Conservation (phyloP, 2,888 invertebrate species). For the Sphaerophoria taeniata region DNA sequence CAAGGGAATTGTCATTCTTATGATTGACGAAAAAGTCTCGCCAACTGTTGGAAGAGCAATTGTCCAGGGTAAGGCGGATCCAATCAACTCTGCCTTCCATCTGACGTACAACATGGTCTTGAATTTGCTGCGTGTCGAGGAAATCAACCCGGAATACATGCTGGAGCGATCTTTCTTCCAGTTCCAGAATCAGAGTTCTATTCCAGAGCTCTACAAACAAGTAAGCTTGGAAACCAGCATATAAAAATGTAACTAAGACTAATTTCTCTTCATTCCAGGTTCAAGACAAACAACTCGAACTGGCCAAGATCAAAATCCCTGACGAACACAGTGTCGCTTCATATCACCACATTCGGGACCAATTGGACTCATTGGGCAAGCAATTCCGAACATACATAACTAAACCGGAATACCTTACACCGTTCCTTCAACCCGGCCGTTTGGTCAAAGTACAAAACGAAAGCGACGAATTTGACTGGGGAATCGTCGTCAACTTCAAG, state of each 20-base stretch:
- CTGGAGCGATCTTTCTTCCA: slow-evolving; percentile 98
- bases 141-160: slow-evolving; percentile 99
- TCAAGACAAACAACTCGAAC: slow-evolving; percentile 86
- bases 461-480: slow-evolving; percentile 97
- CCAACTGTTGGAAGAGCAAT: slow-evolving; percentile 89
- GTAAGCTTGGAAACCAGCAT: slow-evolving; percentile 72
- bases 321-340: slow-evolving; percentile 90
- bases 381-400: slow-evolving; percentile 92
- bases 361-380: slow-evolving; percentile 88
- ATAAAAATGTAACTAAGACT: neutral
- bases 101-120: slow-evolving; percentile 99
- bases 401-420: slow-evolving; percentile 93
- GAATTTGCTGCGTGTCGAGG: slow-evolving; percentile 97
- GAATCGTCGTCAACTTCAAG: slow-evolving; percentile 96
- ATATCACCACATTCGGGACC: slow-evolving; percentile 93
- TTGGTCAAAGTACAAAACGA: slow-evolving; percentile 95
- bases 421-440: slow-evolving; percentile 97
- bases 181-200: slow-evolving; percentile 98
- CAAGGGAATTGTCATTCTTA: slow-evolving; percentile 98
- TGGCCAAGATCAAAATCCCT: slow-evolving; percentile 86
- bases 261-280: slow-evolving; percentile 63
- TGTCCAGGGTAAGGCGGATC: slow-evolving; percentile 96
- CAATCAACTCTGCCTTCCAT: slow-evolving; percentile 99
- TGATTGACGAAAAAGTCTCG: slow-evolving; percentile 98
- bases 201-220: slow-evolving; percentile 94